These are phyloP conservation scores for Eupithecia insigniata DNA, from an alignment of 2,888 invertebrate species.

Conservation along the genomic window DNA sequence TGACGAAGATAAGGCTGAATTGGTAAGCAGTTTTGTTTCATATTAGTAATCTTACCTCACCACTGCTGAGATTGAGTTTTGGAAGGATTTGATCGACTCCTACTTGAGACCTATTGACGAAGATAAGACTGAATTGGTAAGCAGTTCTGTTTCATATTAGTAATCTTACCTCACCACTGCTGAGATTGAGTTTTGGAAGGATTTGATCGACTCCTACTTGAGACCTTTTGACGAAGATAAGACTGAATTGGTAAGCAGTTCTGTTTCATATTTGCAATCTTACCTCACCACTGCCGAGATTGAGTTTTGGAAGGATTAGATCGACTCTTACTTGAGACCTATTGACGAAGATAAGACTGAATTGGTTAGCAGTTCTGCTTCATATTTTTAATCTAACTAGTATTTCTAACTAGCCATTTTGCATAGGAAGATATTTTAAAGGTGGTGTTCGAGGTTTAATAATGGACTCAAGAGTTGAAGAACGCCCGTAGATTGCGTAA, in stretches of 20 bases:
- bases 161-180: constrained; percentile 86
- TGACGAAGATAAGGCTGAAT: constrained; percentile 94
- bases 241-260: constrained; percentile 89
- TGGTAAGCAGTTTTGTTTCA: constrained; percentile 83
- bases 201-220: constrained; percentile 95
- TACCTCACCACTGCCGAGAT: constrained; percentile 92
- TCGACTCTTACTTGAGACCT: constrained; percentile 95
- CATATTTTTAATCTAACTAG: background rate
- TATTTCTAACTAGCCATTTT: background rate
- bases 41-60: constrained; percentile 77
- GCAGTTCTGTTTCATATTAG: constrained; percentile 12
- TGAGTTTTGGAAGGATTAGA: constrained; percentile 96
- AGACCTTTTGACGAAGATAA: constrained; percentile 96
- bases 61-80: constrained; percentile 94
- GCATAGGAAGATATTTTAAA: background rate
- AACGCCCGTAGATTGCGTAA: background rate
- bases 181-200: constrained; percentile 97
- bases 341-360: constrained; percentile 95
- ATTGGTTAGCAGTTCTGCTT: constrained; percentile 85
- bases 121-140: constrained; percentile 94
- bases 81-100: constrained; percentile 96
- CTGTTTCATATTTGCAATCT: background rate
- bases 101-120: constrained; percentile 96
- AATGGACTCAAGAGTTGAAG: background rate
- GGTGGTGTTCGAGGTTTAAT: background rate